These are phyloP conservation scores for Ricordea florida DNA, from an alignment of 92 coral and sea anemone genomes.

Conservation along the genomic window DNA sequence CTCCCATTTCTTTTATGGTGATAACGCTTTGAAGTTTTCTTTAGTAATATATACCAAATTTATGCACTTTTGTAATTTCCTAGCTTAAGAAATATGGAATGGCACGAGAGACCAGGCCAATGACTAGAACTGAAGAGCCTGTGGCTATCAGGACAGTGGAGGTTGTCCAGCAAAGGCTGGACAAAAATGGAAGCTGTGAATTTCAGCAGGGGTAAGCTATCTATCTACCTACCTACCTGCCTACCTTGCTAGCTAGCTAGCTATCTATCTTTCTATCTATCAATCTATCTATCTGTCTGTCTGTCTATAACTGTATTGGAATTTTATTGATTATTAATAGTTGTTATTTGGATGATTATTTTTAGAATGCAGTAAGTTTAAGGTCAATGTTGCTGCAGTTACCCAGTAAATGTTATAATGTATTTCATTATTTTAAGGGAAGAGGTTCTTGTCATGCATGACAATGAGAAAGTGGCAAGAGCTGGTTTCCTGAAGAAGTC, in stretches of 20 bases:
- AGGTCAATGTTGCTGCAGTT: not conserved
- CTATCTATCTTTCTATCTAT: not conserved
- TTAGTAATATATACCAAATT: not conserved
- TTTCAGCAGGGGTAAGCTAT: constrained; percentile 13
- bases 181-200: not conserved
- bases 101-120: not conserved
- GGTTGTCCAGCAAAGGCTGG: not conserved
- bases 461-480: not conserved
- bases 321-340: constrained; percentile 6
- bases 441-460: constrained; percentile 5
- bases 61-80: not conserved
- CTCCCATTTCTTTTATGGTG: constrained; percentile 24
- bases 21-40: not conserved
- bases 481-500: constrained; percentile 1
- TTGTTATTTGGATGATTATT: not conserved
- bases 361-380: not conserved
- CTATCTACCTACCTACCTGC: too few relatives aligned
- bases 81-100: constrained; percentile 13
- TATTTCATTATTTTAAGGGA: not conserved
- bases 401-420: not conserved
- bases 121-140: not conserved
- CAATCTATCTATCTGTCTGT: not conserved
- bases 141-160: not conserved
- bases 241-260: too few relatives aligned
- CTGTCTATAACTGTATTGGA: not conserved